phyloP scores from a whole-genome alignment of 2,797 vertebrate species.

The Oreortyx pictus region DNA sequence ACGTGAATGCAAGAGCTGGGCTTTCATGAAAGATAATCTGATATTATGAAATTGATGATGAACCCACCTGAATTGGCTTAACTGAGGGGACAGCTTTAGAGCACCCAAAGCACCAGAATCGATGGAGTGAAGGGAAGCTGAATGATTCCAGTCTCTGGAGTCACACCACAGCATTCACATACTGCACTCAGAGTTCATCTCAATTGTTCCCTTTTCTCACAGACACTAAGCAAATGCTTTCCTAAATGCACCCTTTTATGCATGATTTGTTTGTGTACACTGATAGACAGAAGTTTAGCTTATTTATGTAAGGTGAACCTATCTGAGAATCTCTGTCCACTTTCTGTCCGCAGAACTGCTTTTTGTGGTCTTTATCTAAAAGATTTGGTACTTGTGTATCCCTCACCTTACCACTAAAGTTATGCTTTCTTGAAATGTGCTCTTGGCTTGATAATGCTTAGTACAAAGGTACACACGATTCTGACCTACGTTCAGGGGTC shows the following conservation, averaged over 20 bases:
- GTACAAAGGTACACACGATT: fast-evolving
- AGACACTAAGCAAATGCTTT: not conserved
- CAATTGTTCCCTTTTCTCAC: not conserved
- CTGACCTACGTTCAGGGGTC: not conserved
- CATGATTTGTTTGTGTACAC: not conserved
- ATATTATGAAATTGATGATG: not conserved
- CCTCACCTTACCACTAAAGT: not conserved
- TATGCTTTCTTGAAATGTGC: not conserved
- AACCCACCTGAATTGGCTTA: not conserved
- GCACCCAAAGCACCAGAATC: not conserved
- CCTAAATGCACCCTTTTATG: not conserved
- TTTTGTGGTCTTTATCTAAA: not conserved
- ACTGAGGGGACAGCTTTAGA: not conserved
- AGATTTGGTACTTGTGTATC: not conserved
- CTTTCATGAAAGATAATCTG: conserved; percentile 30
- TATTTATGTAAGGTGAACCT: not conserved
- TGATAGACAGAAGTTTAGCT: not conserved
- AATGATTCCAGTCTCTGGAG: not conserved
- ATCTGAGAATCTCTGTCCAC: not conserved
- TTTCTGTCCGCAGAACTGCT: not conserved
- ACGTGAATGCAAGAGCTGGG: conserved; percentile 13
- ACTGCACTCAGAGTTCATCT: not conserved
- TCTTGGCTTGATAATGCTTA: not conserved
- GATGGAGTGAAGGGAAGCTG: not conserved
- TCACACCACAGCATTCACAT: not conserved